A percentile compares a stretch with the other conserved stretches of the same genome.
Evolutionary conservation across 2,888 invertebrate genomes (phyloP).

Genomic region (Parnassius mnemosyne): DNA sequence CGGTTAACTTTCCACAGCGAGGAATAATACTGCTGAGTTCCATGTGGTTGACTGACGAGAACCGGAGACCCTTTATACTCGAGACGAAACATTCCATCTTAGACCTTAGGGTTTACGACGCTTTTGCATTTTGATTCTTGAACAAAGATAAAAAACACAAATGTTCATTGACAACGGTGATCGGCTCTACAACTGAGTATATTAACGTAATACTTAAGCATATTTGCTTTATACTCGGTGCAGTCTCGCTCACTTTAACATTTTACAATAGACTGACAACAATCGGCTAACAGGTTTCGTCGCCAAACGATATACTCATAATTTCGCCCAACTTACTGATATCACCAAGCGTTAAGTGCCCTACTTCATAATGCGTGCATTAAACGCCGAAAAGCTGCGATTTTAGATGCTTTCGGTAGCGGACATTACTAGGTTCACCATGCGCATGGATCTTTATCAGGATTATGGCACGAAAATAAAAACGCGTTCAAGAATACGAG

Average conservation of each 20-base stretch:
- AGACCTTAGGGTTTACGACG: too few species aligned
- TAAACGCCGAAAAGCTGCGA: constrained; percentile 39
- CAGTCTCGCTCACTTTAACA: constrained; percentile 24
- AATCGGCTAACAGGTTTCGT: constrained; percentile 35
- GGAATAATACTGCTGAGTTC: too few species aligned
- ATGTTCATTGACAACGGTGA: too few species aligned
- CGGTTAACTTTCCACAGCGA: too few species aligned
- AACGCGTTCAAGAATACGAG: too few species aligned
- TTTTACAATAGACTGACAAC: constrained; percentile 32
- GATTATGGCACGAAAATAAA: too few species aligned
- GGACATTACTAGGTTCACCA: constrained; percentile 21
- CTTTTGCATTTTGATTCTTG: too few species aligned
- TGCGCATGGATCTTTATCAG: not conserved
- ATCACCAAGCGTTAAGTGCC: constrained; percentile 39
- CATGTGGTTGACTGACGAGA: too few species aligned
- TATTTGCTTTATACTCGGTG: constrained; percentile 10
- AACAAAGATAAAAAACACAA: too few species aligned
- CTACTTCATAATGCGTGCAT: constrained; percentile 40
- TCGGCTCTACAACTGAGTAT: too few species aligned
- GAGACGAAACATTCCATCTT: too few species aligned
- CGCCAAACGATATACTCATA: constrained; percentile 35
- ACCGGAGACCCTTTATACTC: too few species aligned
- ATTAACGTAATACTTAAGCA: not conserved
- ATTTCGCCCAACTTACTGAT: constrained; percentile 40
- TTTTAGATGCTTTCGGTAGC: constrained; percentile 45